Evolutionary conservation across 2,113 vertebrate species (phyloP), one percentile per base, ranked within the genome.

Genomic region (Caranx melampygus): DNA sequence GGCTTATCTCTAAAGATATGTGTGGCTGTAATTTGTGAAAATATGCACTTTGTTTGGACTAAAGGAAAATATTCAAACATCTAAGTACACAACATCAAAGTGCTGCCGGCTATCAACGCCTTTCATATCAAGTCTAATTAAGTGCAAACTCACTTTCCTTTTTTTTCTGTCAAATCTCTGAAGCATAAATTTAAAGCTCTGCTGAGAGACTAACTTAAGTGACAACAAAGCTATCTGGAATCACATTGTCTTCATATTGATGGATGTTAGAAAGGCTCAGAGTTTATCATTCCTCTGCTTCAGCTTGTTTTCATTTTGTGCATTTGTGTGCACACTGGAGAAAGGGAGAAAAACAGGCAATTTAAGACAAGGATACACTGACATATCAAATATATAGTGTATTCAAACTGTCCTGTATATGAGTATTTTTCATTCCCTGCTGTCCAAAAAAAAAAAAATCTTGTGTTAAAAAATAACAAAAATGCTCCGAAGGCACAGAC

Each of bases 401-500:
- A 45, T 6, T 13, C 11, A 59, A 57, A 66, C 31, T 44, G 44
- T 64, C 21, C 3, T 4, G 15, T 55, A 0, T 18, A 75, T 57
- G 14, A 26, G 6, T 2, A 1, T 31, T 15, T 59, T 47, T 54
- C 35, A 14, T 66, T 12, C 7, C 8, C 0, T 33, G 35, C 13
- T 42, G 8, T 37, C 11, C 58, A 57, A 65, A 42, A 70, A 42
- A 42, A 42, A 42, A 42, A 42, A 42, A 9, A 2, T 72, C 26
- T 21, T 52, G 31, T 42, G n/a, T 40, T 58, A 26, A 73, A 57
- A 31, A 57, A 37, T 34, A 21, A 44, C 26, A 14, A 26, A 15
- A 84, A 59, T 10, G 13, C 44, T 73, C 16, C 69, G 6, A 64
- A 75, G 40, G 44, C 59, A 57, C 68, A 51, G 49, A 31, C 51